Evolutionary conservation across 2,888 invertebrate species (phyloP), one percentile per base, ranked within the genome.

Genomic region (Charanyca ferruginea): DNA sequence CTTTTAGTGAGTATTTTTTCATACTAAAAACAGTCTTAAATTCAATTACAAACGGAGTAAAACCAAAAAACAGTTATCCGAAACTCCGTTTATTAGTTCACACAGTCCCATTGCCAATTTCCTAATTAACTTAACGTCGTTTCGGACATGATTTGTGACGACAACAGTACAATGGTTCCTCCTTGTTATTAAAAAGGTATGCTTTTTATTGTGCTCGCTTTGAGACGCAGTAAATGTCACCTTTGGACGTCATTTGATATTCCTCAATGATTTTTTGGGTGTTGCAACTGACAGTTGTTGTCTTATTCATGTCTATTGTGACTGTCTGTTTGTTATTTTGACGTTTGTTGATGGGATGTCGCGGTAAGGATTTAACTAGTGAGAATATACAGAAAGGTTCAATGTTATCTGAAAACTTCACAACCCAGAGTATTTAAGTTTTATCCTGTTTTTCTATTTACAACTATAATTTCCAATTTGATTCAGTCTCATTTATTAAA

Each of bases 131-230:
- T 66, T 57, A 52, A 66, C 72, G 75, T 66, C 76, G 59, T 78
- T 70, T 70, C n/a, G 52, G 60, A 25, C 63, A 81, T 83, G 83
- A 83, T 83, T 83, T 83, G 80, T 80, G 75, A 38, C 68, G 71
- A 73, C 74, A 58, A 35, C 47, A 25, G 66, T 63, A 79, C 80
- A 83, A 83, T 80, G 82, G 74, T 45, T n/a, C 55, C 41, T 54
- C 55, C 63, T 78, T 73, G 74, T 83, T 78, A 78, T 83, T 80
- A 76, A 73, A 73, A 83, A 76, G 77, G 66, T 58, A 73, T 67
- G 58, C 60, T 84, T 83, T 81, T 83, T 79, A 69, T 66, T 57
- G 48, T 66, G 61, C 41, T 62, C 57, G 58, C 47, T 66, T 66
- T 67, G 77, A 58, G 65, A 61, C 66, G 72, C 72, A 73, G 75